Percentiles rank a stretch among this genome's conserved stretches.
Evolutionary conservation across 37 sponge, comb jelly and placozoan species (phyloP).

Genomic region (Eunapius fragilis): DNA sequence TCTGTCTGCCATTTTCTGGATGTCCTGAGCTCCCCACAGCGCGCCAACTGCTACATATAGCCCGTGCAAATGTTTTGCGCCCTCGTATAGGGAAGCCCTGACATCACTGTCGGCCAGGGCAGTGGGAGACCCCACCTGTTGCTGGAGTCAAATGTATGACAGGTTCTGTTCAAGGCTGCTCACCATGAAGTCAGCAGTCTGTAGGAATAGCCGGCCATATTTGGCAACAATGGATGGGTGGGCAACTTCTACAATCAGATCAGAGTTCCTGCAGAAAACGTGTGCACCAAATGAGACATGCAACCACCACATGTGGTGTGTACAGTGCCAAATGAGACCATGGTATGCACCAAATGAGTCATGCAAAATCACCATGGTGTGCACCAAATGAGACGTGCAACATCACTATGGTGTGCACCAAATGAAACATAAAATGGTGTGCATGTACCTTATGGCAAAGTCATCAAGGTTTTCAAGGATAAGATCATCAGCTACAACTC

Average conservation of each 20-base stretch:
- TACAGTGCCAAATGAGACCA: too few species aligned
- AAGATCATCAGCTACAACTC: slow-evolving; percentile 51
- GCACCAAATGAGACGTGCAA: neutral
- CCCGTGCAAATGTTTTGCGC: slow-evolving; percentile 45
- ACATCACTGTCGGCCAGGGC: slow-evolving; percentile 73
- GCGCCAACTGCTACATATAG: slow-evolving; percentile 91
- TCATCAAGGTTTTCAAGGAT: slow-evolving; percentile 67
- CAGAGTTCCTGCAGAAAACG: slow-evolving; percentile 46
- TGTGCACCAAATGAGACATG: neutral
- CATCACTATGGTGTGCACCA: neutral
- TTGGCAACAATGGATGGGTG: slow-evolving; percentile 84
- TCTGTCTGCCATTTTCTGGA: slow-evolving; percentile 91
- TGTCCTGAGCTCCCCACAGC: slow-evolving; percentile 92
- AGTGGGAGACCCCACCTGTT: slow-evolving; percentile 92
- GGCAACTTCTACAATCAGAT: slow-evolving; percentile 93
- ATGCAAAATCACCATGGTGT: neutral
- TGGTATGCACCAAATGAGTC: neutral
- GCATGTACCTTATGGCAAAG: slow-evolving; percentile 37
- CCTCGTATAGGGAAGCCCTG: slow-evolving; percentile 33
- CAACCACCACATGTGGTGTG: too few species aligned
- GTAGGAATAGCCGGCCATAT: slow-evolving; percentile 73
- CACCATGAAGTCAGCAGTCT: slow-evolving; percentile 86
- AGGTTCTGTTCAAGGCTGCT: neutral
- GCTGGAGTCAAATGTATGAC: neutral
- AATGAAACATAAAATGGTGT: neutral